Base-by-base conservation (phyloP, 2,888 invertebrate genomes). In the Drosophila sordidapex region DNA sequence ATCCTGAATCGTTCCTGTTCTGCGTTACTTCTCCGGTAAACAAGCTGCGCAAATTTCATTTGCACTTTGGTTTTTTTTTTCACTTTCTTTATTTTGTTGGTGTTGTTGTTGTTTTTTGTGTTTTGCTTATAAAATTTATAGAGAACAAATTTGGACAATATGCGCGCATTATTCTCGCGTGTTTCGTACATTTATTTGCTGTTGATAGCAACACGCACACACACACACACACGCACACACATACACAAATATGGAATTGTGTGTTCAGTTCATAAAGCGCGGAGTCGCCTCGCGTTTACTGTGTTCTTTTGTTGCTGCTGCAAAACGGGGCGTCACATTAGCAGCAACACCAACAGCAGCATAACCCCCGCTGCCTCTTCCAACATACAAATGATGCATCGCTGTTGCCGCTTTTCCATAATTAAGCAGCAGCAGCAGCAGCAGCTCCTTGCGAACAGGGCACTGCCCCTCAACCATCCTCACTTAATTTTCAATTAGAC, bases 111-210 rank as follows among this genome's bases (percentile, higher is more conserved):
- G 70, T 74, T 66, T 72, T 63, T 67, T 71, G 74, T 71, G 69
- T 76, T 87, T 87, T 83, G 79, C 74, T 88, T 82, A 89, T 83
- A 76, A 81, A 91, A 91, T 90, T 90, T 91, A 91, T 90, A 82
- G 88, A 87, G 87, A 87, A 87, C 84, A 91, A 91, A 91, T 91
- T 91, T 91, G 85, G 80, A 79, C 89, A 90, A 90, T 90, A 90
- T 90, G 87, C 86, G 84, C 80, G 78, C 76, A 81, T 91, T 84
- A 89, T 77, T 73, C 75, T 91, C 78, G 84, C 84, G 90, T 83
- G 91, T 72, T 77, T 70, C 54, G 60, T 70, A 70, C 78, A 78
- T 77, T 80, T 79, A 78, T 83, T 74, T 78, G 57, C 63, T 68
- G 65, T 69, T 68, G 70, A 72, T 72, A 65, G 59, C 74, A 72